phyloP scores from a whole-genome alignment of 2,797 vertebrate genomes.

The Alouatta caraya region DNA sequence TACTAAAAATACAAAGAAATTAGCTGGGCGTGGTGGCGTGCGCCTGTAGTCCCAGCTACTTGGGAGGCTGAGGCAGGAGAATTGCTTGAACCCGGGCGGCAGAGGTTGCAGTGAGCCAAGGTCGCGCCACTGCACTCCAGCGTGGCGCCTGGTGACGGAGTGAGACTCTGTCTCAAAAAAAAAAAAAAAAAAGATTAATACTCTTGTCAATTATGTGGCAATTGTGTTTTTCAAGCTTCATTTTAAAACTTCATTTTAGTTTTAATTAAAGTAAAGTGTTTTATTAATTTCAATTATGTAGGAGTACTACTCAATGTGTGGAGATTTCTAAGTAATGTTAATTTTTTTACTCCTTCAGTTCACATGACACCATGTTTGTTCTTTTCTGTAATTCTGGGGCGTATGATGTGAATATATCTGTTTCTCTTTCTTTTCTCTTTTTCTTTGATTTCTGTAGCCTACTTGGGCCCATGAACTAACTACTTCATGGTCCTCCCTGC shows the following conservation, averaged over 20 bases:
- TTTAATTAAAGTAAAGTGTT: background rate
- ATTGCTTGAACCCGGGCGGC: no score
- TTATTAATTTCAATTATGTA: conserved; percentile 47
- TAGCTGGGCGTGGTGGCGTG: no score
- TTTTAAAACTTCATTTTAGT: background rate
- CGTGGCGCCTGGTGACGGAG: no score
- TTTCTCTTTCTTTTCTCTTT: conserved; percentile 55
- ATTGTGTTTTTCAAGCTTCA: background rate
- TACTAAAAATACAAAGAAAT: no score
- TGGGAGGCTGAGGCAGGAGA: no score
- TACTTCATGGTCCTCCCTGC: conserved; percentile 71
- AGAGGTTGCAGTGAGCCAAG: no score
- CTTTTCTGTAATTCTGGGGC: conserved; percentile 28
- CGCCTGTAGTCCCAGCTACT: no score
- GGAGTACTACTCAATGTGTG: background rate
- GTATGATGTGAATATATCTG: conserved; percentile 56
- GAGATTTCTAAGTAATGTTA: background rate
- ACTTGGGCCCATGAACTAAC: conserved; percentile 69
- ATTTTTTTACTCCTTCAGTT: background rate
- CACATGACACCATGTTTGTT: background rate
- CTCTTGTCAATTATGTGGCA: background rate
- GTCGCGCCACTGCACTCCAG: no score
- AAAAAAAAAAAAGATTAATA: no score
- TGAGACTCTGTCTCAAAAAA: no score
- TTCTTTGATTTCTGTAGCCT: conserved; percentile 74